These are phyloP conservation scores for Xestoiulus laeticollis DNA, from an alignment of 2,888 invertebrate species.

Conservation along the genomic window DNA sequence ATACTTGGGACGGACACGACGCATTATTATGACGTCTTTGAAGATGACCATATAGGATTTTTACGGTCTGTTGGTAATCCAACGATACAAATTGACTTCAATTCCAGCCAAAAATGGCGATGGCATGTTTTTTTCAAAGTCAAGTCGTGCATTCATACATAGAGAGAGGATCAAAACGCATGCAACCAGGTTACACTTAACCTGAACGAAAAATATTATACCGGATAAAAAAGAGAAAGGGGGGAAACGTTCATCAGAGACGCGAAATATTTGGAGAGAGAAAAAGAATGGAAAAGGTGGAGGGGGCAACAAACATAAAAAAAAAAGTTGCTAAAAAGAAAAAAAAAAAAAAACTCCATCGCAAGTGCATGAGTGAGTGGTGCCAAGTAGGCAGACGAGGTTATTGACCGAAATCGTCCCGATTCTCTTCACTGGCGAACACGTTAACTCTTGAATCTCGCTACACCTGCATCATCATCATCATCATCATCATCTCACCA, in stretches of 20 bases:
- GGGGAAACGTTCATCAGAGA: background rate
- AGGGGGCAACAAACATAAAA: background rate
- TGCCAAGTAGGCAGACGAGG: background rate
- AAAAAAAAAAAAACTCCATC: too few species aligned
- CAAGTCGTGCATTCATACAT: background rate
- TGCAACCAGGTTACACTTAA: background rate
- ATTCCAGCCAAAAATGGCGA: too few species aligned
- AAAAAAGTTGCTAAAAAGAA: background rate
- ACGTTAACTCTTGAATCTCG: background rate
- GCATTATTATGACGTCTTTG: too few species aligned
- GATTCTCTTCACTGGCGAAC: background rate
- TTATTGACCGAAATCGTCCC: slow-evolving; percentile 27
- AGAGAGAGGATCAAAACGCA: too few species aligned
- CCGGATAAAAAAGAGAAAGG: background rate
- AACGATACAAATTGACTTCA: too few species aligned
- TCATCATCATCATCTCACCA: background rate
- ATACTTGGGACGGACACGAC: too few species aligned
- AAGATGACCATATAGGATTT: too few species aligned
- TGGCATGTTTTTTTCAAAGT: too few species aligned
- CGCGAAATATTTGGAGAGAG: background rate
- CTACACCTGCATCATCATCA: background rate
- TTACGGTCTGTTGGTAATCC: background rate
- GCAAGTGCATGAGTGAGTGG: background rate
- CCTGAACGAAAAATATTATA: background rate
- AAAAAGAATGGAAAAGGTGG: background rate